Conservation (phyloP, 2,888 invertebrate species). For the Polietes domitor region DNA sequence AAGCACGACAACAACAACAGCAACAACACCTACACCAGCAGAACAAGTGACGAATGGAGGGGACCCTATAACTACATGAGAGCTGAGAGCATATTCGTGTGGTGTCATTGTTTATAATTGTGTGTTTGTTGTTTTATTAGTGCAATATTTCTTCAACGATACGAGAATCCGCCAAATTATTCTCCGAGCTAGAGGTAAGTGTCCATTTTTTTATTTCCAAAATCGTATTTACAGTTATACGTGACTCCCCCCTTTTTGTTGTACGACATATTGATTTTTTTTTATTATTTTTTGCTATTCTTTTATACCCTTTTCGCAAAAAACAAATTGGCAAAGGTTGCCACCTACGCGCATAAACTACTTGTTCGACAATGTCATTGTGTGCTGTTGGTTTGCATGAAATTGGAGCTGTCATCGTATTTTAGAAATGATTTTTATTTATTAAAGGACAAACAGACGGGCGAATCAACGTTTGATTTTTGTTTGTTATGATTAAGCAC, state of each 20-base stretch:
- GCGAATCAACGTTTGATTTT: too few relatives aligned
- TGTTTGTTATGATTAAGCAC: too few relatives aligned
- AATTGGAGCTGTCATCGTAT: too few relatives aligned
- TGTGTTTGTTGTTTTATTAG: slow-evolving; percentile 8
- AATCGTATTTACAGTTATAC: slow-evolving; percentile 23
- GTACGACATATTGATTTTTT: neutral
- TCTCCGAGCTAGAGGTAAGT: slow-evolving; percentile 2
- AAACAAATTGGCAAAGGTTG: slow-evolving; percentile 9
- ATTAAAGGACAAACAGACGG: too few relatives aligned
- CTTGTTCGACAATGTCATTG: too few relatives aligned
- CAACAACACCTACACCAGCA: slow-evolving; percentile 6
- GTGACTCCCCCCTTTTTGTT: neutral
- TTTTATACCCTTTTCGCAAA: neutral
- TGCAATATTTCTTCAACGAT: slow-evolving; percentile 4
- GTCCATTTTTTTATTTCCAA: neutral
- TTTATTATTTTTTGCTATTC: neutral
- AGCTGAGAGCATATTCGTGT: neutral
- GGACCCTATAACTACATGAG: slow-evolving; percentile 44
- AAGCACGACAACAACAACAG: slow-evolving; percentile 46
- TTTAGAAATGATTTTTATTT: too few relatives aligned
- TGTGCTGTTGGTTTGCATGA: too few relatives aligned
- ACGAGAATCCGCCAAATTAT: neutral
- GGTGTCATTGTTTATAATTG: slow-evolving; percentile 19
- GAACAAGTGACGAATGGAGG: slow-evolving; percentile 53
- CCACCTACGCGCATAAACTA: slow-evolving; percentile 1